Evolutionary conservation across 37 sponge, comb jelly and placozoan species (phyloP).

Genomic region (Eunapius fragilis): DNA sequence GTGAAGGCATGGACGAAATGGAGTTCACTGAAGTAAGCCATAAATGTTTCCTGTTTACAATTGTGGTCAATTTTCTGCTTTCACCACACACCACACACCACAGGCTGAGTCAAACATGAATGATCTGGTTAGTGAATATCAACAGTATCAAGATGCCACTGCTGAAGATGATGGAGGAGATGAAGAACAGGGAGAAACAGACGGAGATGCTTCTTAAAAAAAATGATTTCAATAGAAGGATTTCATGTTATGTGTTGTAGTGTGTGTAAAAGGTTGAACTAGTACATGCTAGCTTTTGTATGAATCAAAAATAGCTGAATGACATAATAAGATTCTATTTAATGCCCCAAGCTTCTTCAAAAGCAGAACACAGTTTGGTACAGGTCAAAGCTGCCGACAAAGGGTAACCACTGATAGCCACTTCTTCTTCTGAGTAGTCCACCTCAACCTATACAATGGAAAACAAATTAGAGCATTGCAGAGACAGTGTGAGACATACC

Average conservation of each 20-base stretch:
- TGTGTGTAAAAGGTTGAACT: background rate
- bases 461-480: background rate
- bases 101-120: slow-evolving; percentile 98
- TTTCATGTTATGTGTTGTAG: background rate
- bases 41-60: background rate
- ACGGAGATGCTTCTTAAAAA: slow-evolving; percentile 40
- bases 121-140: slow-evolving; percentile 97
- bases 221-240: background rate
- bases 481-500: slow-evolving; percentile 32
- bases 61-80: background rate
- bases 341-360: slow-evolving; percentile 92
- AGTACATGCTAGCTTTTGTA: background rate
- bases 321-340: slow-evolving; percentile 3
- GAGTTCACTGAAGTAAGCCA: slow-evolving; percentile 84
- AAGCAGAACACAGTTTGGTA: slow-evolving; percentile 92
- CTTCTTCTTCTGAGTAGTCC: slow-evolving; percentile 91
- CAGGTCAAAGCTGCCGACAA: slow-evolving; percentile 97
- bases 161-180: slow-evolving; percentile 92
- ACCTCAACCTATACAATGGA: slow-evolving; percentile 65
- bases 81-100: background rate
- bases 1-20: slow-evolving; percentile 94
- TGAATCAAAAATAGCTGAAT: background rate
- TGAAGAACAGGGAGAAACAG: slow-evolving; percentile 72
- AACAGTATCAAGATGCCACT: slow-evolving; percentile 98
- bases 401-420: slow-evolving; percentile 96